A percentile compares a stretch with the other conserved stretches of the same genome.
These are phyloP conservation scores for Lasiurus borealis DNA, from an alignment of 2,113 vertebrate genomes.

Conservation along the genomic window DNA sequence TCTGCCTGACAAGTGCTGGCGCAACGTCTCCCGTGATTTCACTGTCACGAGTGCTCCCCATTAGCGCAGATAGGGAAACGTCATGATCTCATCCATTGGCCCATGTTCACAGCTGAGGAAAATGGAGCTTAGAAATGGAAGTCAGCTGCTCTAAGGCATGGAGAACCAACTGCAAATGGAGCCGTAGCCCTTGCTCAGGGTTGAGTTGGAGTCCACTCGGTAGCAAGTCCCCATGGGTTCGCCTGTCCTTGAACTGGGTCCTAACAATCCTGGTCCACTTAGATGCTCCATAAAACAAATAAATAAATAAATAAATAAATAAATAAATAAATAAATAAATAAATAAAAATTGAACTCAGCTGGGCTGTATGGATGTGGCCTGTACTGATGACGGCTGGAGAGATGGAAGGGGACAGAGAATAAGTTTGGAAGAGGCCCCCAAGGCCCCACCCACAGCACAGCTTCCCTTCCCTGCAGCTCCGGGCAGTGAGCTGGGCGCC, in stretches of 20 bases:
- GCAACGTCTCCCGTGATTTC: neutral
- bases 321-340: neutral
- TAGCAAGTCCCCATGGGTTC: neutral
- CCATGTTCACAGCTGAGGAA: neutral
- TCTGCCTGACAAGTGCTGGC: neutral
- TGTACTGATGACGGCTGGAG: neutral
- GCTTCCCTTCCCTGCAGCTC: neutral
- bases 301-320: neutral
- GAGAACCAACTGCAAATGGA: neutral
- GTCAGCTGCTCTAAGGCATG: neutral
- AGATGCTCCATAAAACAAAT: neutral
- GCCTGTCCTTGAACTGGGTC: neutral
- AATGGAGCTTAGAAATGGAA: neutral
- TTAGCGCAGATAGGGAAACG: neutral
- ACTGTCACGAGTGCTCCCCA: neutral
- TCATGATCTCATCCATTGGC: neutral
- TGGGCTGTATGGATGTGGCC: neutral
- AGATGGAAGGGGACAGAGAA: neutral
- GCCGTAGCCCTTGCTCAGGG: neutral
- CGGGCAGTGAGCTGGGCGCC: neutral
- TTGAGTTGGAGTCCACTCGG: neutral
- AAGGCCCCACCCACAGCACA: neutral
- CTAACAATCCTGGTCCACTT: neutral
- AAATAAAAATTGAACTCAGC: neutral
- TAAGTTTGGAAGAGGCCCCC: neutral